phyloP scores from a whole-genome alignment of 2,888 invertebrate genomes.

The Mesorhabditis spiculigera region DNA sequence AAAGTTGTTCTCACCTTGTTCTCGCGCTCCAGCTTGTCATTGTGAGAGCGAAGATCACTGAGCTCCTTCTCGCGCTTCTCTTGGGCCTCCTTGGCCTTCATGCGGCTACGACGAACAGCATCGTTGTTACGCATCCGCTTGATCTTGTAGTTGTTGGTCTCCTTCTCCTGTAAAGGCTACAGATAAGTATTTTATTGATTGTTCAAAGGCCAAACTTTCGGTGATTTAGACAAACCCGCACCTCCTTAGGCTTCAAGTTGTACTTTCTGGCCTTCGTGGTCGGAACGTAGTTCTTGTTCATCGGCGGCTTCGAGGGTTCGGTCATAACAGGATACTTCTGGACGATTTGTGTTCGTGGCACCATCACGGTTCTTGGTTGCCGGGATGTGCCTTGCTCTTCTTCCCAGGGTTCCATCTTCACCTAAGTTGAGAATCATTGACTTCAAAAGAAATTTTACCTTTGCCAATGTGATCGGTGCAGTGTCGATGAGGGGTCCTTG shows the following conservation, averaged over 20 bases:
- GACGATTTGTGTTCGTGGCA: background rate
- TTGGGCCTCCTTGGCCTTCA: slow-evolving; percentile 30
- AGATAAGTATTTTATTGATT: slow-evolving; percentile 10
- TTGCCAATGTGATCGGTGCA: background rate
- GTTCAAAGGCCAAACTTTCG: slow-evolving; percentile 10
- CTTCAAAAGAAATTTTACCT: background rate
- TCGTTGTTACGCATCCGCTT: slow-evolving; percentile 39
- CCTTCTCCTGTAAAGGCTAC: slow-evolving; percentile 21
- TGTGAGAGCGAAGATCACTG: background rate
- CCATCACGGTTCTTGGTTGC: background rate
- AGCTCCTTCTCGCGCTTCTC: slow-evolving; percentile 21
- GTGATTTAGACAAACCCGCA: background rate
- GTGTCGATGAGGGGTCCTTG: slow-evolving; percentile 2
- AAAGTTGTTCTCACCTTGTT: background rate
- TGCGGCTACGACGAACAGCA: slow-evolving; percentile 34
- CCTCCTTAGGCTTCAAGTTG: slow-evolving; percentile 20
- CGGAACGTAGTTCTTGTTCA: slow-evolving; percentile 17
- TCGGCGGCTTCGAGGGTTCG: background rate
- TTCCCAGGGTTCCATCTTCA: background rate
- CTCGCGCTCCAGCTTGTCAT: background rate
- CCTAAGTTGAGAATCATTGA: background rate
- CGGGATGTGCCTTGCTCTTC: background rate
- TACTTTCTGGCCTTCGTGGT: slow-evolving; percentile 28
- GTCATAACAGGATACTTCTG: background rate
- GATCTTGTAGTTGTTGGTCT: slow-evolving; percentile 27